Base-by-base conservation (phyloP, 2,888 invertebrate genomes). In the Tetranychus piercei region DNA sequence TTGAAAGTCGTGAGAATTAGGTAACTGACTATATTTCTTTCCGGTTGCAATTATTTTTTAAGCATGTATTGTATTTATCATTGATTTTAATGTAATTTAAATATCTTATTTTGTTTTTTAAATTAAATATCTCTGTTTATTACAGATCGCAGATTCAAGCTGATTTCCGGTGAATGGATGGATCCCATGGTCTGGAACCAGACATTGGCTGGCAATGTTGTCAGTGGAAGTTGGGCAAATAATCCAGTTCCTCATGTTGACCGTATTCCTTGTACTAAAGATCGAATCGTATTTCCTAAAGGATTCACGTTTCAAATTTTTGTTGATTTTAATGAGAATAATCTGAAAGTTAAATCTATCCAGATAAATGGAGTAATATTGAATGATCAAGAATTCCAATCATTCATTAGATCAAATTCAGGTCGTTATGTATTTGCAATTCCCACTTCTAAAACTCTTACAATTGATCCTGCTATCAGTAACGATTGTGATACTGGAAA, bases 231-330 rank as follows among this genome's bases (percentile, higher is more conserved):
- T 43, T 71, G 44, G 45, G 34, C 15, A 4, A 45, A 71, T 44
- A 71, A 71, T 71, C 71, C 71, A 15, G 44, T 71, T n/a, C 71
- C 71, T 44, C 71, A 71, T 34, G 20, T 34, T 44, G 71, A 71
- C 34, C 43, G 71, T 15, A 44, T 71, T 44, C 71, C 71, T 0
- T 71, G 71, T 71, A 9, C 18, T 18, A 9, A 71, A n/a, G 71
- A 71, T n/a, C 43, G 34, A 20, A 20, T 71, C 7, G 34, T 71
- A 8, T 71, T 71, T 71, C 71, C 71, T 1, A 71, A 23, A 43
- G 71, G 44, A 43, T 23, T 43, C 9, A 43, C 44, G 5, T 71
- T 71, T 43, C 20, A 71, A 71, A 43, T 34, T 11, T n/a, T n/a
- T 11, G 43, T 71, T 8, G 18, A 18, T n/a, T 55, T 15, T 15